These are phyloP conservation scores for Brachionichthys hirsutus DNA, from an alignment of 2,113 vertebrate species.

Conservation along the genomic window DNA sequence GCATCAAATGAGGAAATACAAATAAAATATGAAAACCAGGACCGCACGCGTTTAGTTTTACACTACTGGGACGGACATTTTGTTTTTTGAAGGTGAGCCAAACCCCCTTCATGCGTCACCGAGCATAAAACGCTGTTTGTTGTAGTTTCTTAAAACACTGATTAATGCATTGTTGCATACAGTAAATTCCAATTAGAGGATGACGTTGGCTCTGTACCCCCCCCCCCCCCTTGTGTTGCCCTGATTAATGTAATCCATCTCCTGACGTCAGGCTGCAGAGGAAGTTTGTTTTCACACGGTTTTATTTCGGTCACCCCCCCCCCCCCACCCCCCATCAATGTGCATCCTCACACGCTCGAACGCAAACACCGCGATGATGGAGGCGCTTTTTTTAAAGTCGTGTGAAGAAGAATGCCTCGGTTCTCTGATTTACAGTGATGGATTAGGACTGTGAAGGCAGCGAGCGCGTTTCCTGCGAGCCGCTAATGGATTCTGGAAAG, in stretches of 20 bases:
- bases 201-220: slow-evolving; percentile 18
- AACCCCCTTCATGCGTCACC: no score
- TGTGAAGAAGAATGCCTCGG: slow-evolving; percentile 7
- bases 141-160: slow-evolving; percentile 3
- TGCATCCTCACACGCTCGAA: background rate
- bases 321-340: no score
- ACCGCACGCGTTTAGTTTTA: background rate
- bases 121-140: background rate
- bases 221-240: background rate
- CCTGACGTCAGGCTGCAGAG: background rate
- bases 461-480: slow-evolving; percentile 14
- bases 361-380: slow-evolving; percentile 1
- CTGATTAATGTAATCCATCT: slow-evolving; percentile 38
- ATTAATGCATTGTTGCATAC: slow-evolving; percentile 9
- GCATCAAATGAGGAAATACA: background rate
- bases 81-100: background rate
- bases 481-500: slow-evolving; percentile 24
- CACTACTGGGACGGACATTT: background rate
- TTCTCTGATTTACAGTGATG: slow-evolving; percentile 34
- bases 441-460: slow-evolving; percentile 32
- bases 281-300: slow-evolving; percentile 7
- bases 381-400: background rate
- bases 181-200: slow-evolving; percentile 21
- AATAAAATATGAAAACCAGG: background rate
- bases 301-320: no score